Conservation (phyloP, 1,140 invertebrate species). For the Antheraea mylitta region DNA sequence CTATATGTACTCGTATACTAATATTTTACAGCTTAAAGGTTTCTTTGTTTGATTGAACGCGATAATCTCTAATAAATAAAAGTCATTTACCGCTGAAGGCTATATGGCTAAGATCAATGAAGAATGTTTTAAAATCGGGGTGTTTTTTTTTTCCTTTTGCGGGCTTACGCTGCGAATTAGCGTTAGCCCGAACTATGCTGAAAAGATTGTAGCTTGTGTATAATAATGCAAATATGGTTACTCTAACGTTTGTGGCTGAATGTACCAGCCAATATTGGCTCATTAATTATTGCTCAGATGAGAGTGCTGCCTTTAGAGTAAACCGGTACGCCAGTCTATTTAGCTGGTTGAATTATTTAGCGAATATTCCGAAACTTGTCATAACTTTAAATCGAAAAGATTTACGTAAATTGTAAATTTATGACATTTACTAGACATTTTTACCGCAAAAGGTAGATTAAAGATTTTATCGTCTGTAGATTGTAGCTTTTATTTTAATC, state of each 20-base stretch:
- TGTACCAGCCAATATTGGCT: constrained; percentile 30
- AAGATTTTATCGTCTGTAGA: no score
- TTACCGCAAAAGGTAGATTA: not conserved
- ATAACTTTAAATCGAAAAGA: constrained; percentile 2
- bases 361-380: constrained; percentile 16
- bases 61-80: no score
- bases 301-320: constrained; percentile 36
- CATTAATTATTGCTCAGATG: constrained; percentile 39
- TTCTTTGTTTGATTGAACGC: no score
- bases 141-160: no score
- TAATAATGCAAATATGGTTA: not conserved
- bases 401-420: not conserved
- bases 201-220: not conserved
- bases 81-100: no score
- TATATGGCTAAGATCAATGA: no score
- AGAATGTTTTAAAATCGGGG: no score
- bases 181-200: no score
- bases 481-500: no score
- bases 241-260: constrained; percentile 8
- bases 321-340: constrained; percentile 23
- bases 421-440: not conserved
- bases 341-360: constrained; percentile 30
- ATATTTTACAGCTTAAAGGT: no score
- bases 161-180: no score
- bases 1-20: no score